Conservation (phyloP, 2,888 invertebrate species). For the Cryptophagus acutangulus region DNA sequence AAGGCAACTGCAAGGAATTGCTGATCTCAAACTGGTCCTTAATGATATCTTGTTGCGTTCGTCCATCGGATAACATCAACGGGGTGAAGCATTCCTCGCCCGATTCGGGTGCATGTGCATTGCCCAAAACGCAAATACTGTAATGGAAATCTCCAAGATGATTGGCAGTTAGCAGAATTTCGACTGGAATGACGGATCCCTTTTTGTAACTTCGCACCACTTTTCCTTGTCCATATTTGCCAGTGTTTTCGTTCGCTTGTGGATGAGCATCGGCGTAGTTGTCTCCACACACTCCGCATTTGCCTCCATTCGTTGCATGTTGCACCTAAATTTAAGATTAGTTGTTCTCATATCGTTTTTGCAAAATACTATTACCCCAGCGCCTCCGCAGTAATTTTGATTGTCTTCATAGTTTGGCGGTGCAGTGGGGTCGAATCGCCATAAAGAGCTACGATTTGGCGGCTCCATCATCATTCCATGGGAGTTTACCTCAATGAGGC, state of each 20-base stretch:
- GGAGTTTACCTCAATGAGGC: too few relatives aligned
- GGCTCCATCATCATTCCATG: slow-evolving; percentile 53
- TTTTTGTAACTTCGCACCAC: slow-evolving; percentile 41
- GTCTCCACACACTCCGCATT: slow-evolving; percentile 46
- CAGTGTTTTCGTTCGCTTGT: slow-evolving; percentile 46
- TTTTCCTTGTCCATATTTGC: slow-evolving; percentile 46
- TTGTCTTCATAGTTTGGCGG: slow-evolving; percentile 51
- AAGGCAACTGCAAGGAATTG: slow-evolving; percentile 40
- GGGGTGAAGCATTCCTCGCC: slow-evolving; percentile 51
- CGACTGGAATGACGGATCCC: slow-evolving; percentile 37
- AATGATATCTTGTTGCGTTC: slow-evolving; percentile 31
- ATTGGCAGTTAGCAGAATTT: slow-evolving; percentile 44
- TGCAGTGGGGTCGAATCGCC: slow-evolving; percentile 46
- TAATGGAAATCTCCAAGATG: slow-evolving; percentile 42
- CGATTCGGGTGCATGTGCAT: slow-evolving; percentile 42
- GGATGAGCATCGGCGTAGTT: slow-evolving; percentile 39
- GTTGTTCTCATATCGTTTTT: too few relatives aligned
- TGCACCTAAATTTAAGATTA: slow-evolving; percentile 3
- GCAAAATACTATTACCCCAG: too few relatives aligned
- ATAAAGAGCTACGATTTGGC: slow-evolving; percentile 49
- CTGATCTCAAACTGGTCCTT: slow-evolving; percentile 26
- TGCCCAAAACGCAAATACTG: slow-evolving; percentile 49
- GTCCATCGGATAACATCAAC: slow-evolving; percentile 33
- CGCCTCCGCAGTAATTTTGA: slow-evolving; percentile 50
- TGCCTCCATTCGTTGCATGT: slow-evolving; percentile 24